Evolutionary conservation across 2,113 vertebrate species (phyloP), one percentile per base, ranked within the genome.

Genomic region (Gobius niger): DNA sequence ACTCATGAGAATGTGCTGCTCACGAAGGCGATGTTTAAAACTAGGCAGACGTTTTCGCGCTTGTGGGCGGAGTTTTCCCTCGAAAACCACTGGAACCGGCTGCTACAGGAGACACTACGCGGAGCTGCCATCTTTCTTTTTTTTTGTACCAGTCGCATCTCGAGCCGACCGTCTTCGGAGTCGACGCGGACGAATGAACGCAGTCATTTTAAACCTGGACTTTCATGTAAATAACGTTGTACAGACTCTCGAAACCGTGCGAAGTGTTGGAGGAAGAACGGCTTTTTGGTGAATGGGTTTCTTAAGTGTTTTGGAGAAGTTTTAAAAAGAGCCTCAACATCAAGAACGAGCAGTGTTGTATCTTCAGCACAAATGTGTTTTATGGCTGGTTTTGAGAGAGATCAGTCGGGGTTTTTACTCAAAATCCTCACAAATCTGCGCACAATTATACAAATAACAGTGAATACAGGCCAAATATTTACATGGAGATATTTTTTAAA

Each of bases 141-240:
- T 50, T 50, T 46, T 46, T 34, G 24, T 34, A 34, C 1, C 12
- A 41, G 7, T 42, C 57, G 14, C 40, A 16, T 44, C 57, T 42
- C 40, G 1, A 42, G n/a, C 7, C 12, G 13, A 14, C 47, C 12
- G 47, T 49, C 47, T 49, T 0, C 13, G 5, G 13, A 49, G 12
- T 42, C 40, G n/a, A 42, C 9, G 13, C 42, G 57, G 42, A 60
- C 14, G 14, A 60, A 42, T 15, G 54, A 40, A 15, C 12, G 24
- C 5, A 14, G 57, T 12, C 6, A 13, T 44, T 60, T 60, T 60
- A 44, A 44, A 5, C 12, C 34, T 15, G 34, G 34, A 18, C 19
- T 18, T 63, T 63, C 47, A 16, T 63, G 61, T 63, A 47, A 47
- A 63, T 19, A 63, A 34, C 24, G 24, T 7, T 63, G 61, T 47